Conservation (phyloP, 2,797 vertebrate genomes). For the Channallabes apus region DNA sequence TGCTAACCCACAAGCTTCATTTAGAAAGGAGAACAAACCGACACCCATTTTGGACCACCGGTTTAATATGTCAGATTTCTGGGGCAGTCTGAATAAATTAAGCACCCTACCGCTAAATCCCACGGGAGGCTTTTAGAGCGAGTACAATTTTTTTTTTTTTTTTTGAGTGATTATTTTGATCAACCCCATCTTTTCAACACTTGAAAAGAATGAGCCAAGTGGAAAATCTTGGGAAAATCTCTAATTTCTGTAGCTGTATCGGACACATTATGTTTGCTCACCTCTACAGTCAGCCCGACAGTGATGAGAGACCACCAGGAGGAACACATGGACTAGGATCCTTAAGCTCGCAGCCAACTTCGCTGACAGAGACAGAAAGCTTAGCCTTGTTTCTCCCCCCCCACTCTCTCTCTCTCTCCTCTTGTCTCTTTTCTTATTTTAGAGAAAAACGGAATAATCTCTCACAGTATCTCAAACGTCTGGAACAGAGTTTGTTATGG, state of each 20-base stretch:
- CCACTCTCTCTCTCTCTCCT: background rate
- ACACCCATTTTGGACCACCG: background rate
- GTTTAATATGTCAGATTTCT: conserved; percentile 24
- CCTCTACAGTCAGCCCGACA: background rate
- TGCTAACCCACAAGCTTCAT: conserved; percentile 37
- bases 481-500: background rate
- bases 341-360: background rate
- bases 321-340: background rate
- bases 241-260: conserved; percentile 28
- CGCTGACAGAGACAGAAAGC: background rate
- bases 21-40: conserved; percentile 32
- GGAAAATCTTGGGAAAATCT: conserved; percentile 34
- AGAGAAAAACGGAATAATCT: background rate
- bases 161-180: background rate
- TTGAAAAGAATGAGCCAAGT: conserved; percentile 21
- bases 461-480: background rate
- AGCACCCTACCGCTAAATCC: background rate
- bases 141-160: too few relatives aligned
- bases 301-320: background rate
- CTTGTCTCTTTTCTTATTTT: background rate
- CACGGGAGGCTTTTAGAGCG: background rate
- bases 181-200: background rate
- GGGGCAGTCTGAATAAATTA: conserved; percentile 24
- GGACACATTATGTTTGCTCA: conserved; percentile 23
- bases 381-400: background rate